Evolutionary conservation across 1,140 invertebrate genomes (phyloP), one percentile per base, ranked within the genome.

Genomic region (Copidosoma floridanum): DNA sequence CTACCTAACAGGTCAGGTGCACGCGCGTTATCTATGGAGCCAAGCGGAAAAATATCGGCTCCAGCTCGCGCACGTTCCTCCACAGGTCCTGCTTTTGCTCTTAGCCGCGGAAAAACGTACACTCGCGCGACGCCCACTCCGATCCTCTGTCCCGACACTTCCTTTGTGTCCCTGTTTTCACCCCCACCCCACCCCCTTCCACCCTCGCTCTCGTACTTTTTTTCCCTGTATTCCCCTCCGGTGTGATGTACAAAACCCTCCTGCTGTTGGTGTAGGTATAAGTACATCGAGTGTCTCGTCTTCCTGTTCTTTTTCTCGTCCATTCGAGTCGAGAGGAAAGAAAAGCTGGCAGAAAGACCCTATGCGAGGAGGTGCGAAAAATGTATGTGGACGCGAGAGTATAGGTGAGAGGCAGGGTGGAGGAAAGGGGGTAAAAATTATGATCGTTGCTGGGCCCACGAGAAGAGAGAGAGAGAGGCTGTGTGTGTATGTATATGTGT

Each of bases 21-120:
- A 56, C 43, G 54, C 47, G 54, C 54, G 43, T 56, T 56, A 56
- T 56, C 54, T 56, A 23, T 26, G 24, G 20, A 27, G 58, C 24
- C 38, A 47, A 51, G 61, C 68, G 66, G 71, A 73, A 76, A 76
- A 76, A 75, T 76, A 76, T 38, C 60, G 37, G 58, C 29, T 32
- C 29, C 12, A 66, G 63, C 68, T 66, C 68, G 65, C 65, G 68
- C 69, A 58, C 67, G 63, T 65, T 65, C 12, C 29, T 32, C 29
- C 29, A 12, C 29, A 32, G 29, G n/a, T 41, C 41, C 51, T 57
- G 63, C 54, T 59, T 65, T 67, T 65, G 1, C 41, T 43, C 65
- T 61, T 64, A 56, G 52, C 18, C 47, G 10, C 24, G 40, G 50
- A 61, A 57, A 57, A 57, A 56, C 48, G 29, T 53, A 40, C 62